Evolutionary conservation across 2,888 invertebrate species (phyloP), one percentile per base, ranked within the genome.

Genomic region (Gymnocheta viridis): DNA sequence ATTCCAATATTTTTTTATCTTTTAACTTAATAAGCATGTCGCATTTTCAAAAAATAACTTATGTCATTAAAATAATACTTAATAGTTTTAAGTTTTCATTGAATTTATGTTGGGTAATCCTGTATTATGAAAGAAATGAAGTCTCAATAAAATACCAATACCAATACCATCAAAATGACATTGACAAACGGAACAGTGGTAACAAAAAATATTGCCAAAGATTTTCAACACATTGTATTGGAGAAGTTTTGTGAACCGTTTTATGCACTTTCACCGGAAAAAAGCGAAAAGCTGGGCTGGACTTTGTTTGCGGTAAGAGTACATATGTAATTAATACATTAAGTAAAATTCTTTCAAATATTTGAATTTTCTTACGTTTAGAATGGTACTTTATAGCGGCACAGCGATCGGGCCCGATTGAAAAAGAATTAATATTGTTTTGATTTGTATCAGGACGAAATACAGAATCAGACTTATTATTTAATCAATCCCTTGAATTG

Each of bases 361-460:
- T 1, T 9, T 19, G 0, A 47, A 24, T 19, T 56, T 44, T 22
- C 47, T 5, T 29, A 5, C 4, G 4, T 44, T 19, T 7, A 81
- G 81, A 69, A 81, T 56, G 62, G 69, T 10, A 54, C 60, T 44
- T 54, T 81, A 35, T 22, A 69, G 54, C 74, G 67, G 0, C 62
- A 69, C 38, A 69, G 62, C 29, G 74, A 74, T 56, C n/a, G 38
- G 0, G 47, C 19, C 1, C 60, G 54, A 9, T 47, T 81, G 14
- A 69, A 17, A 9, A 69, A 14, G n/a, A 74, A 7, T 3, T 69
- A 74, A 47, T 81, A 69, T 69, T 81, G 81, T 29, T 81, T 81
- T 62, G 81, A 81, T 17, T n/a, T 74, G 19, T 49, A 74, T 67
- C 17, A 7, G 27, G 54, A 38, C n/a, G 6, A 10, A 17, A 22